Evolutionary conservation across 2,797 vertebrate species (phyloP).

Genomic region (Malacoctenus gilli): DNA sequence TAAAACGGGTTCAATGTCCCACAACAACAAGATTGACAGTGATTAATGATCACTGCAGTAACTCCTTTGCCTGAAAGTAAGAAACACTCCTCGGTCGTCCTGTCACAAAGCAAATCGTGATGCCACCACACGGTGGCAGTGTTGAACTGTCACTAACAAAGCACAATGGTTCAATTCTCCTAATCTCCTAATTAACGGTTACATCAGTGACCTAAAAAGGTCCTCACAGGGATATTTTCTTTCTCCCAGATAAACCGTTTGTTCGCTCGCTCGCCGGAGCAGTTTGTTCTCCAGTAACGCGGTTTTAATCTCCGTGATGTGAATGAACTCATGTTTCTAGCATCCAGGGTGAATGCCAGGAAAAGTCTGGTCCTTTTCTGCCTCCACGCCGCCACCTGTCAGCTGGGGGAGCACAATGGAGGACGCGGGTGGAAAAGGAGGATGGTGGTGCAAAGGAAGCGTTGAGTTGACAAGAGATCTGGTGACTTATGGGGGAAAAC

Average conservation of each 20-base stretch:
- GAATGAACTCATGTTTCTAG: constrained; percentile 14
- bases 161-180: not conserved
- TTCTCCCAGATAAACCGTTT: no score
- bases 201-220: no score
- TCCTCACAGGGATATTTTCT: no score
- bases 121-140: constrained; percentile 57
- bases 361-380: constrained; percentile 41
- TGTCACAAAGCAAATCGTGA: no score
- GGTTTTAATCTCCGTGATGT: not conserved
- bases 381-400: constrained; percentile 55
- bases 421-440: constrained; percentile 28
- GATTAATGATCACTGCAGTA: no score
- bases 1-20: no score
- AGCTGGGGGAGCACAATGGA: constrained; percentile 48
- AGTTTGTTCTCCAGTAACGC: not conserved
- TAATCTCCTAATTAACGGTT: no score
- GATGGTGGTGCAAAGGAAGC: constrained; percentile 25
- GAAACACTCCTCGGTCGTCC: no score
- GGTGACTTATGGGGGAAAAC: constrained; percentile 14
- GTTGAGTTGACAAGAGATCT: constrained; percentile 1
- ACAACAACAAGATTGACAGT: no score
- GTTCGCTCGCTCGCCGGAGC: not conserved
- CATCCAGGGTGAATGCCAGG: constrained; percentile 41
- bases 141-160: constrained; percentile 16
- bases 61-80: no score